Percentiles rank a stretch among this genome's conserved stretches.
Evolutionary conservation across 2,113 vertebrate species (phyloP).

Genomic region (Octodon degus): DNA sequence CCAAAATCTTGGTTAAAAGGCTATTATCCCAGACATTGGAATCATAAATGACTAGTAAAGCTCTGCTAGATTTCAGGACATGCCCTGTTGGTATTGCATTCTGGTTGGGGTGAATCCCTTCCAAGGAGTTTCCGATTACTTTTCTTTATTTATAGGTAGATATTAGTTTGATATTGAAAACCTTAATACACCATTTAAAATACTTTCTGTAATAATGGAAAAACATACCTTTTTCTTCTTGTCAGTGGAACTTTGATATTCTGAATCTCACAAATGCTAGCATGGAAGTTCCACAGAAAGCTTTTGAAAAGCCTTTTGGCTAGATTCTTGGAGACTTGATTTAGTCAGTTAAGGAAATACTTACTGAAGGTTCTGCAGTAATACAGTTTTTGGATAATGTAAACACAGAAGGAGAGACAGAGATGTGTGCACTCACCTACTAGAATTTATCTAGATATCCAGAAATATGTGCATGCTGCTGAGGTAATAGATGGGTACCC

Average conservation of each 20-base stretch:
- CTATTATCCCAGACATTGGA: conserved; percentile 54
- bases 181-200: conserved; percentile 21
- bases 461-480: neutral
- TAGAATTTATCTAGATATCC: neutral
- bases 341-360: neutral
- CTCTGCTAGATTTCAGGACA: conserved; percentile 37
- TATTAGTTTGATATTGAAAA: conserved; percentile 47
- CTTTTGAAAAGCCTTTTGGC: neutral
- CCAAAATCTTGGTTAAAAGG: conserved; percentile 68
- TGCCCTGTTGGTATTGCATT: neutral
- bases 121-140: conserved; percentile 35
- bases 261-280: neutral
- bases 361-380: conserved; percentile 4
- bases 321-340: neutral
- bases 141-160: conserved; percentile 50
- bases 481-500: neutral
- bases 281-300: neutral
- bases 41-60: conserved; percentile 47
- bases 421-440: neutral
- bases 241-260: neutral
- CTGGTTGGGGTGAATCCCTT: conserved; percentile 38
- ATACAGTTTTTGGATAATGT: neutral
- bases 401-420: neutral
- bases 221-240: neutral
- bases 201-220: neutral